Evolutionary conservation across 2,888 invertebrate genomes (phyloP), one percentile per base, ranked within the genome.

Genomic region (Andrena praecox): DNA sequence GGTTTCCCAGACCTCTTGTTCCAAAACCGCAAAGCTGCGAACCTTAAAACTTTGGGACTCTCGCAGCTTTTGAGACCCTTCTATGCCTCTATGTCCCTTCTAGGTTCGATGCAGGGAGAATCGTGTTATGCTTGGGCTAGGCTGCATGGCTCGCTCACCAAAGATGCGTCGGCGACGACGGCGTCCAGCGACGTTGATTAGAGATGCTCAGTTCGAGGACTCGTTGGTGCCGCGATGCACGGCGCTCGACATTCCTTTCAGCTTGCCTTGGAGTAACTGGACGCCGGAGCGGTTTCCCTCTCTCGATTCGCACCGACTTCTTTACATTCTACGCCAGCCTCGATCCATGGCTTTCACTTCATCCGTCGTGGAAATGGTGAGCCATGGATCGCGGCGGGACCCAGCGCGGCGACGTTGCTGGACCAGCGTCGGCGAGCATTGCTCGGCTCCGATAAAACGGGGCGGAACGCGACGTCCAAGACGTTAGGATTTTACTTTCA

Each of bases 231-330:
- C 85, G 75, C 88, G 89, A 82, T 90, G 86, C 89, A 90, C 89
- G 75, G 80, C 85, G 86, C 84, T 88, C 91, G 88, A 90, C 92
- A 91, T 92, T 90, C 92, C 91, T 89, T 90, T 69, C 85, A 89
- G 93, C 92, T 91, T 88, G 93, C 91, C 91, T 92, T 89, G 85
- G 90, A 93, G 92, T 93, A 92, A 93, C 93, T 93, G 93, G 90
- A 89, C 80, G 80, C 35, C 82, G 81, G 84, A 76, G 81, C 82
- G 76, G 84, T 85, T 85, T 89, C 84, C 85, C 85, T 85, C 85
- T 82, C 85, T 83, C 80, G 77, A 67, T 77, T 85, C 74, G 56
- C 85, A 79, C 79, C 84, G 89, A 86, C 91, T 91, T 91, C 91
- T 92, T 91, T 90, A 91, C 92, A 91, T 91, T 91, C 91, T 90